Conservation (phyloP, 2,113 vertebrate genomes). For the Bungarus multicinctus region DNA sequence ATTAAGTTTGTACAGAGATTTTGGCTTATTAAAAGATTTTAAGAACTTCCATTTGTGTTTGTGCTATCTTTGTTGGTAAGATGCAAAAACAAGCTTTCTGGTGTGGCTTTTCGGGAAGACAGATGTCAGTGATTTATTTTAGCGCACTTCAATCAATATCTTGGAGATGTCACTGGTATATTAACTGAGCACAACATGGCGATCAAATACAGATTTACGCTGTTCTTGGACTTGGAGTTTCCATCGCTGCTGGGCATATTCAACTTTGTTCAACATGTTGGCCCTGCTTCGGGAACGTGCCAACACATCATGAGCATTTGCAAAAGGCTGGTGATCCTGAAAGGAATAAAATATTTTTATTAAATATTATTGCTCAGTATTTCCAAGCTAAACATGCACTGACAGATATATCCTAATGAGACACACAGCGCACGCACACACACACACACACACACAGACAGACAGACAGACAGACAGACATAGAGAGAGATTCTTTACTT, state of each 20-base stretch:
- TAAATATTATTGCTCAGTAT: neutral
- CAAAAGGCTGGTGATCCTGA: conserved; percentile 95
- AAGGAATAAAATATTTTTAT: conserved; percentile 14
- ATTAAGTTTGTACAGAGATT: conserved; percentile 55
- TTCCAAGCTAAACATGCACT: too few relatives aligned
- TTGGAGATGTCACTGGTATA: neutral
- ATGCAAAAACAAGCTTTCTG: conserved; percentile 47
- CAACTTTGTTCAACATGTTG: conserved; percentile 96
- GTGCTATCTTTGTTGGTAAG: conserved; percentile 40
- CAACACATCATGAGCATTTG: conserved; percentile 92
- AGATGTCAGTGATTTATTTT: conserved; percentile 34
- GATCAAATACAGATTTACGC: conserved; percentile 96
- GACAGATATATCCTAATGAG: neutral
- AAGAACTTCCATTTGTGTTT: conserved; percentile 51
- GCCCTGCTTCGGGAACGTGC: conserved; percentile 88
- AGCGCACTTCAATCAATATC: conserved; percentile 40
- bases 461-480: too few relatives aligned
- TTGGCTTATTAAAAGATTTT: conserved; percentile 56
- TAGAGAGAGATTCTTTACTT: neutral
- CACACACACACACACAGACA: too few relatives aligned
- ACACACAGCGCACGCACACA: neutral
- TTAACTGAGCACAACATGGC: conserved; percentile 97
- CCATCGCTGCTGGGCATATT: conserved; percentile 97
- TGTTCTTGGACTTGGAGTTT: conserved; percentile 97
- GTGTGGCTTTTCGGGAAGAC: conserved; percentile 56